phyloP scores from a whole-genome alignment of 2,888 invertebrate species.

The Ganaspis brasiliensis region DNA sequence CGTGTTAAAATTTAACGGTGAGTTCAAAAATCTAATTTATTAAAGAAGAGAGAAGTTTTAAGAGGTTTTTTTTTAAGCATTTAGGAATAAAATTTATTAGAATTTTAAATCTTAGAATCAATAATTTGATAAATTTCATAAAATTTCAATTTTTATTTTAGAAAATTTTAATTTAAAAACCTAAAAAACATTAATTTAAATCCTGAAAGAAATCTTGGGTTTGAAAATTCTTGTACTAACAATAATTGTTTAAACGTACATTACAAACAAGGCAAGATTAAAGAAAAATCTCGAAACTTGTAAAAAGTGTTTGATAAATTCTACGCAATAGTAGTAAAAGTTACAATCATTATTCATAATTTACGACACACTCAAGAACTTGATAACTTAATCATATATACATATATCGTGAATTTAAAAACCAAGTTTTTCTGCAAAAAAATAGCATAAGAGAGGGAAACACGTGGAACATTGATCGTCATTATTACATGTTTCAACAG shows the following conservation, averaged over 20 bases:
- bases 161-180: too few species aligned
- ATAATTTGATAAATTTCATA: not conserved
- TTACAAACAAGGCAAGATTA: not conserved
- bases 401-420: not conserved
- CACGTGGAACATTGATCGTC: not conserved
- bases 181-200: not conserved
- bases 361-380: not conserved
- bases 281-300: not conserved
- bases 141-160: not conserved
- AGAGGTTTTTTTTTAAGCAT: too few species aligned
- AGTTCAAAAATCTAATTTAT: not conserved
- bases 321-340: not conserved
- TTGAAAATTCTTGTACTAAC: not conserved
- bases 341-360: constrained; percentile 11
- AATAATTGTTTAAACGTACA: not conserved
- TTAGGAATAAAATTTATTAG: too few species aligned
- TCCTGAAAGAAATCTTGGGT: not conserved
- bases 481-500: constrained; percentile 13
- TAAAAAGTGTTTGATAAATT: not conserved
- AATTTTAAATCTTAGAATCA: too few species aligned
- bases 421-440: not conserved
- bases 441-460: constrained; percentile 8
- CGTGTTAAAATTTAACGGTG: not conserved
- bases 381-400: not conserved
- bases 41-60: not conserved